Conservation (phyloP, 2,888 invertebrate genomes). For the Macrophya annulata region DNA sequence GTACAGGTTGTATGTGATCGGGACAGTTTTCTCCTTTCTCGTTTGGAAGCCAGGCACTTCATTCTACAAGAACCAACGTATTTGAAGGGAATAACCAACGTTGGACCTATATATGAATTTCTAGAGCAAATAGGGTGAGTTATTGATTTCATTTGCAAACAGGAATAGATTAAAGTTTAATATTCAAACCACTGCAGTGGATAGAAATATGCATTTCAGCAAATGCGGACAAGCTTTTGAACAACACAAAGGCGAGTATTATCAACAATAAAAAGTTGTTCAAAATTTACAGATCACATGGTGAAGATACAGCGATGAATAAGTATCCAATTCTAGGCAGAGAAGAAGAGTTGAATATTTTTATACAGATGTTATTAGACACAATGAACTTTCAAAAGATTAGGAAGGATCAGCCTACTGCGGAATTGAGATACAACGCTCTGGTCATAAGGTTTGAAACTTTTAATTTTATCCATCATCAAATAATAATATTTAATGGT, state of each 20-base stretch:
- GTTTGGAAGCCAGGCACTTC: slow-evolving; percentile 83
- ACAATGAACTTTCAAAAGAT: slow-evolving; percentile 60
- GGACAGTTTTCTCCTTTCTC: slow-evolving; percentile 85
- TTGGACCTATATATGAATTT: slow-evolving; percentile 86
- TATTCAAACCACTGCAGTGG: neutral
- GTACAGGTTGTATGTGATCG: slow-evolving; percentile 82
- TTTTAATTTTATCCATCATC: neutral
- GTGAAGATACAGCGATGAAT: slow-evolving; percentile 64
- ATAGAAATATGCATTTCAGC: no score
- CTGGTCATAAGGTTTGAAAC: slow-evolving; percentile 69
- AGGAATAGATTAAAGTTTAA: neutral
- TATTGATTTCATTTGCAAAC: neutral
- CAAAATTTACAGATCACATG: neutral
- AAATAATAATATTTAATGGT: neutral
- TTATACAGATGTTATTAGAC: slow-evolving; percentile 64
- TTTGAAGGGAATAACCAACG: slow-evolving; percentile 84
- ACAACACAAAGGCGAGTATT: neutral
- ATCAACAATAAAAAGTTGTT: neutral
- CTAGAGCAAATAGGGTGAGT: slow-evolving; percentile 75
- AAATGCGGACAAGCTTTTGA: no score
- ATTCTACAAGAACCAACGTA: slow-evolving; percentile 81
- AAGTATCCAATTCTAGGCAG: slow-evolving; percentile 82
- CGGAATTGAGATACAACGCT: slow-evolving; percentile 64
- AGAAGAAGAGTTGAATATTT: slow-evolving; percentile 76
- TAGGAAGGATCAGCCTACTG: slow-evolving; percentile 28